Percentiles rank a stretch among this genome's conserved stretches.
Conservation (phyloP, 2,797 vertebrate genomes). For the Loris lydekkerianus region DNA sequence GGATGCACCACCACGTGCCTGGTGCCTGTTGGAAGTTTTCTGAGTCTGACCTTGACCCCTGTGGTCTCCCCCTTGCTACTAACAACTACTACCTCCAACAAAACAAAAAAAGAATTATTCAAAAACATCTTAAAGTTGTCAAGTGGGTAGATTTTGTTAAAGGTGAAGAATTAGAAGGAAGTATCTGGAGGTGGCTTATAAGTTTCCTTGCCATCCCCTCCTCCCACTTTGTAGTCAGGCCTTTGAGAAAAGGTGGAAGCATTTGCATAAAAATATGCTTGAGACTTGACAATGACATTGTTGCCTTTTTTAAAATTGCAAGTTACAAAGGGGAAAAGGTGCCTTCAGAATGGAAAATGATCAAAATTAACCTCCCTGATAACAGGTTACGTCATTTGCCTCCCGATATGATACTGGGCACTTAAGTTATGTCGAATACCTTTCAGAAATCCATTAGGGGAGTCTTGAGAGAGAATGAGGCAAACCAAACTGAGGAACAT, state of each 20-base stretch:
- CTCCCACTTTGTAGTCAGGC: not conserved
- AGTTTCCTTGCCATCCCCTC: not conserved
- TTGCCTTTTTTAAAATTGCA: not conserved
- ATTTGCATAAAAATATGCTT: conserved; percentile 19
- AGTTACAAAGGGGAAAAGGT: not conserved
- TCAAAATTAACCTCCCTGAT: not conserved
- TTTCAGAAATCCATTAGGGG: conserved; percentile 9
- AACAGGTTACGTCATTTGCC: not conserved
- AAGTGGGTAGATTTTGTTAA: conserved; percentile 17
- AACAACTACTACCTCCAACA: not conserved
- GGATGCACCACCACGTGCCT: not conserved
- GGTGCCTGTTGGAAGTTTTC: not conserved
- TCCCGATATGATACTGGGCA: not conserved
- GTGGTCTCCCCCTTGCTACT: not conserved
- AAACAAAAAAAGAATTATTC: not conserved
- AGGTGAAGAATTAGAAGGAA: not conserved
- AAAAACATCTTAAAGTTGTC: not conserved
- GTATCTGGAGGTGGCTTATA: not conserved
- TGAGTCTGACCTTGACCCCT: not conserved
- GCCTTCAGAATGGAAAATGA: not conserved
- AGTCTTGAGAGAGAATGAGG: not conserved
- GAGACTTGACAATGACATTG: not conserved
- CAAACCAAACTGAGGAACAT: not conserved
- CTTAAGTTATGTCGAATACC: not conserved
- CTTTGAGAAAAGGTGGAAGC: conserved; percentile 24